Evolutionary conservation across 1,140 invertebrate species (phyloP), one percentile per base, ranked within the genome.

Genomic region (Bombus waltoni): DNA sequence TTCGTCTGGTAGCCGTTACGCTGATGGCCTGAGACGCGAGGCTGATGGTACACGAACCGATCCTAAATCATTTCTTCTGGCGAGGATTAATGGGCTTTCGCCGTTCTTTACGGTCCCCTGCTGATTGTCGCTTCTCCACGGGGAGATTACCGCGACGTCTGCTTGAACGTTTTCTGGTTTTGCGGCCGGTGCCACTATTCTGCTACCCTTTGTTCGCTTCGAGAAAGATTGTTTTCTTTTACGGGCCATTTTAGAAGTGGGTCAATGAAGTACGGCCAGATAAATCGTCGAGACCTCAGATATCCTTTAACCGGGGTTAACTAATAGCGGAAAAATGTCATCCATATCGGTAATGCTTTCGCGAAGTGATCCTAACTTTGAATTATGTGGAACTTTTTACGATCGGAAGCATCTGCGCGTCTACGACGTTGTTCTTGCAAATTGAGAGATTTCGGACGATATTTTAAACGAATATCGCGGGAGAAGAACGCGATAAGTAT

Each of bases 11-110:
- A 66, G 66, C 66, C 44, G 78, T 80, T 80, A 80, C 40, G 18
- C 59, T 83, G 71, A 83, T 77, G 72, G 81, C 28, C 81, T 68
- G 35, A 38, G 44, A 76, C 35, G n/a, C 81, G 62, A 66, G 44
- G 28, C 62, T 66, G 81, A 83, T 53, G 81, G 62, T 57, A 83
- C 44, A 68, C 47, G 81, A 77, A 70, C 62, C 81, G 62, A 83
- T 83, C 81, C 81, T 83, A 83, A 89, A 90, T 87, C 85, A 78
- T 89, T 90, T 86, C 82, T 82, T 85, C 70, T 76, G 85, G 77
- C 78, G 70, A 90, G 81, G 78, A 87, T 88, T 76, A 77, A 88
- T 85, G 76, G 85, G 79, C 75, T 85, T 89, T 78, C 81, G 79
- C 80, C 85, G 83, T 88, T 82, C 85, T 79, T 84, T 71, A 84